Base-by-base conservation (phyloP, 92 coral and sea anemone species). In the Zoanthus solanderi region DNA sequence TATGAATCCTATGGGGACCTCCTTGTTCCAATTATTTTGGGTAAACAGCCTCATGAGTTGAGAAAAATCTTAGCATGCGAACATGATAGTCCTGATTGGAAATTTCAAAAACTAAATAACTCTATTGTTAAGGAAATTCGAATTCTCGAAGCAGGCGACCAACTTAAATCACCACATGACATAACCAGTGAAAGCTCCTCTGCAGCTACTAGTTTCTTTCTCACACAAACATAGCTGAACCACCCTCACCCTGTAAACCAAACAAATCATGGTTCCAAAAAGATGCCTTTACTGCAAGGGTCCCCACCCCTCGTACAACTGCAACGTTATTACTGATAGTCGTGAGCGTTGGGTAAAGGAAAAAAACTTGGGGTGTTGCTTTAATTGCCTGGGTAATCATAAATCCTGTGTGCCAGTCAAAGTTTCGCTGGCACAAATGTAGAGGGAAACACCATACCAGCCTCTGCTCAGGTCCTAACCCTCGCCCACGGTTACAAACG, bases 381-480 rank as follows among this genome's bases (percentile, higher is more conserved):
- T 58, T 5, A 58, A 58, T 14, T 58, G 87, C 47, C 11, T 50
- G 74, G 93, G 91, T 23, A 84, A 87, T 16, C 92, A 91, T 73
- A 84, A 84, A 53, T 78, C 84, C 28, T 88, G 78, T 34, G 31
- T 91, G 94, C 44, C 86, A 57, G 30, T 91, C 89, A 78, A 88
- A 78, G 46, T 44, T 14, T 68, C 87, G 92, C 46, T 91, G 94
- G 73, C 89, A 86, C 11, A 53, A 16, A 61, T 91, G 94, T 67
- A 78, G 69, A 48, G 89, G 92, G 2, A 67, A 67, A 23, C 72
- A 18, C 61, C 94, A 89, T 52, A 92, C 94, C 77, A 92, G 92
- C 76, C 90, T 89, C 8, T 92, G 94, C 69, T 6, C 65, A 23
- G 87, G 65, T 18, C 37, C 75, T 16, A 76, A 37, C 73, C 56